Percentiles rank a stretch among this genome's conserved stretches.
phyloP scores from a whole-genome alignment of 1,140 invertebrate species.

The Platorchestia sp. region DNA sequence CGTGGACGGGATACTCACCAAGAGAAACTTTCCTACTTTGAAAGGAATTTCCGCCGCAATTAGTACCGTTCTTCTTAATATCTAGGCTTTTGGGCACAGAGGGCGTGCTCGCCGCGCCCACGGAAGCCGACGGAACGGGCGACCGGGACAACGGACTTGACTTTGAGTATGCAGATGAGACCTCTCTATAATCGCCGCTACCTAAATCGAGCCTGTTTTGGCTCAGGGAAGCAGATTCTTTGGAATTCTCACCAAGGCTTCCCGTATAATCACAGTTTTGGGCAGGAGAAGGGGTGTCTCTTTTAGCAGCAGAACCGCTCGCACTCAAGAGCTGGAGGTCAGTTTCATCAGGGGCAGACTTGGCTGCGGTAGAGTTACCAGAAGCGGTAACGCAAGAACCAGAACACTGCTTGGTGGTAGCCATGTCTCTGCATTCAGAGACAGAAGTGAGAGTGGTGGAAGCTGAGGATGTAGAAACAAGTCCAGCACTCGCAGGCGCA shows the following conservation, averaged over 20 bases:
- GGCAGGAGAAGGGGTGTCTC: not conserved
- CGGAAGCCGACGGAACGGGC: not conserved
- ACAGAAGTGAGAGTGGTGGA: not conserved
- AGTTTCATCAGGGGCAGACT: not conserved
- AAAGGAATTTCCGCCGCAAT: not conserved
- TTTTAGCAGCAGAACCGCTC: not conserved
- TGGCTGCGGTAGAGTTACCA: not conserved
- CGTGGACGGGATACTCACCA: not conserved
- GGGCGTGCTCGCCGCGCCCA: not conserved
- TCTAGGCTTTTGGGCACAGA: not conserved
- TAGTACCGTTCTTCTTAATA: not conserved
- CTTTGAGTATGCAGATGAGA: not conserved
- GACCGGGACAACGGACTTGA: not conserved
- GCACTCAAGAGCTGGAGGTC: not conserved
- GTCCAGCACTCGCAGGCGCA: too few relatives aligned
- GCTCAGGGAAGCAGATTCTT: not conserved
- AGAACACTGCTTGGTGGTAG: not conserved
- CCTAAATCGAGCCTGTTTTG: not conserved
- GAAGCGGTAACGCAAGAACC: not conserved
- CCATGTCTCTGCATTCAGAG: not conserved
- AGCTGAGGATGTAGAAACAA: not conserved
- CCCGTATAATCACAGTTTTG: not conserved
- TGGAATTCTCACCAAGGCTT: not conserved
- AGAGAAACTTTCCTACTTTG: not conserved
- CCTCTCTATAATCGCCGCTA: not conserved